Base-by-base conservation (phyloP, 1,140 invertebrate species). In the Lucilia sericata region DNA sequence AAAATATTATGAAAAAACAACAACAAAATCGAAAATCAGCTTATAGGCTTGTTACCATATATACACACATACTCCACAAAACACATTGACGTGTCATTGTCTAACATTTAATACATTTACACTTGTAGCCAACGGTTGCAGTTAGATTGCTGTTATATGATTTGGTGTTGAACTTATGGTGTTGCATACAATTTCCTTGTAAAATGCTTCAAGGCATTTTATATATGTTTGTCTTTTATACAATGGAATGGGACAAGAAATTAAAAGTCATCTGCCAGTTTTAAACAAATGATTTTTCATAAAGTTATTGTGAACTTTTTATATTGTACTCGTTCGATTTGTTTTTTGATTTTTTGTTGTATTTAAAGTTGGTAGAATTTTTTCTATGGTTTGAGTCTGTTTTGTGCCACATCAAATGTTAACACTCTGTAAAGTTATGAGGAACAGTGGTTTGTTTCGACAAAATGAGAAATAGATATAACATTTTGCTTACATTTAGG, bases 201-300 rank as follows among this genome's bases (percentile, higher is more conserved):
- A 70, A 30, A 30, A 70, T 25, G 19, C 19, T 21, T 19, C 12
- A 70, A 21, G 65, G 21, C 65, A 60, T 70, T 70, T 70, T n/a
- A 70, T 60, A 30, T 60, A 5, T 42, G 51, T 55, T 12, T 55
- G 51, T 55, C 4, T 55, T n/a, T 8, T 55, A 55, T 55, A 12
- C 25, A 70, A 2, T 12, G 65, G n/a, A 70, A n/a, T 25, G 65
- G n/a, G 65, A 70, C 65, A 70, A 70, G n/a, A 70, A 70, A 70
- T 70, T 70, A 70, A 70, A 70, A 70, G 65, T 70, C 65, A 70
- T 70, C 65, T 70, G 65, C 65, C 65, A 70, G 65, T 70, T 70
- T 70, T 21, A 19, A 70, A 70, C 65, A 70, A 70, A 70, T 70
- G 65, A 70, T 21, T 70, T 60, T 70, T 70, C 65, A 70, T 70